These are phyloP conservation scores for Mystacides longicornis DNA, from an alignment of 2,888 invertebrate genomes.

Conservation along the genomic window DNA sequence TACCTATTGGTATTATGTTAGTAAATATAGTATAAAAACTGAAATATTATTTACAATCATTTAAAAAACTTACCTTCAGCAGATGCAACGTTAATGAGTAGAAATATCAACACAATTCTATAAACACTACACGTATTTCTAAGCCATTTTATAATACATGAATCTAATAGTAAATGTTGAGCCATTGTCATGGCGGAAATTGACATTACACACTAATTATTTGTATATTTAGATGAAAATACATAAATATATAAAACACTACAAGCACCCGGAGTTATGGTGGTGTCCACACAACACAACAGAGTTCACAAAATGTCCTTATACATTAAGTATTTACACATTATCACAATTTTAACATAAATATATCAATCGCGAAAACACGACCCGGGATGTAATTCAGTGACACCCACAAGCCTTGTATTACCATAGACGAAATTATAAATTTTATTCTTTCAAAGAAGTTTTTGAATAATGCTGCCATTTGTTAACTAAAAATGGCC, in stretches of 20 bases:
- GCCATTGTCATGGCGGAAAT: constrained; percentile 2
- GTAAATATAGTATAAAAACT: not conserved
- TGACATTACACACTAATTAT: not conserved
- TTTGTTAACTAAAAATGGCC: too few relatives aligned
- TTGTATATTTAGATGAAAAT: not conserved
- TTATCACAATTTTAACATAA: not conserved
- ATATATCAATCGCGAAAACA: not conserved
- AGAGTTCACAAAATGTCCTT: not conserved
- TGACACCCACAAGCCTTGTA: constrained; percentile 1
- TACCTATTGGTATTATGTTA: not conserved
- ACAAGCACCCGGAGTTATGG: not conserved
- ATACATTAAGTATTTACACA: not conserved
- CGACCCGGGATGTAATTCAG: constrained; percentile 2
- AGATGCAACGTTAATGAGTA: constrained; percentile 7
- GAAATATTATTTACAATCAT: not conserved
- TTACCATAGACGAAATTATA: not conserved
- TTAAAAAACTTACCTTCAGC: constrained; percentile 13
- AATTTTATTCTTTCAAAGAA: too few relatives aligned
- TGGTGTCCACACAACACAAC: not conserved
- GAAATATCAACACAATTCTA: constrained; percentile 13
- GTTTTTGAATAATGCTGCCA: too few relatives aligned
- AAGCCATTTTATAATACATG: constrained; percentile 1
- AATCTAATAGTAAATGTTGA: not conserved
- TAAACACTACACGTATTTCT: not conserved
- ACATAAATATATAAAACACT: not conserved